Base-by-base conservation (phyloP, 2,888 invertebrate genomes). In the Agrotis segetum region DNA sequence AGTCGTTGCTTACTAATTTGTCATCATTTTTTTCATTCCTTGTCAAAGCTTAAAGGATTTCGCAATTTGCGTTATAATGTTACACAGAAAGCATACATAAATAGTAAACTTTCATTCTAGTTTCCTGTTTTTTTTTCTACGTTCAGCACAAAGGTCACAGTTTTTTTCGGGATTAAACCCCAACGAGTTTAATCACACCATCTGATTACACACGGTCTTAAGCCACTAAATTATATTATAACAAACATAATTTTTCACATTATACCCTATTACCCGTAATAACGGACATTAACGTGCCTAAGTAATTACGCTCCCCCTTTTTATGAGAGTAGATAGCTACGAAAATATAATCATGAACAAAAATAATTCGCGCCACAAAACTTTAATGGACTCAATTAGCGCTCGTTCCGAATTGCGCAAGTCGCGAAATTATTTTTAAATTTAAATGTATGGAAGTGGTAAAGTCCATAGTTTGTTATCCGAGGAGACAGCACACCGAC, bases 381-480 rank as follows among this genome's bases (percentile, higher is more conserved):
- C 86, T 87, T 87, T 88, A 90, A 91, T 89, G 88, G 87, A 88
- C 84, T 89, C 88, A 91, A 91, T 91, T 91, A 92, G 87, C 79
- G 85, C 79, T 74, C 82, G 83, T 80, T 74, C 77, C 72, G 71
- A 86, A 88, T 84, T 77, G 79, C 73, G 82, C 84, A 81, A 88
- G 87, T 87, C 81, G 75, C 80, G 67, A 85, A 89, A 91, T 89
- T 89, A 90, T 91, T 90, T 89, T 89, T 84, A 88, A 90, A 89
- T 90, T 89, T 85, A 87, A 91, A 89, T 87, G 81, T 89, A 86
- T 88, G 83, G 82, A 88, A 87, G 72, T 87, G 77, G 77, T 75
- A 81, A 86, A 90, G 88, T 88, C 87, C 87, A 88, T 90, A 92
- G 90, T 91, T 90, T 85, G 86, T 88, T 90, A 90, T 89, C 89